phyloP scores from a whole-genome alignment of 1,140 invertebrate genomes.

The Drosophila bocki region DNA sequence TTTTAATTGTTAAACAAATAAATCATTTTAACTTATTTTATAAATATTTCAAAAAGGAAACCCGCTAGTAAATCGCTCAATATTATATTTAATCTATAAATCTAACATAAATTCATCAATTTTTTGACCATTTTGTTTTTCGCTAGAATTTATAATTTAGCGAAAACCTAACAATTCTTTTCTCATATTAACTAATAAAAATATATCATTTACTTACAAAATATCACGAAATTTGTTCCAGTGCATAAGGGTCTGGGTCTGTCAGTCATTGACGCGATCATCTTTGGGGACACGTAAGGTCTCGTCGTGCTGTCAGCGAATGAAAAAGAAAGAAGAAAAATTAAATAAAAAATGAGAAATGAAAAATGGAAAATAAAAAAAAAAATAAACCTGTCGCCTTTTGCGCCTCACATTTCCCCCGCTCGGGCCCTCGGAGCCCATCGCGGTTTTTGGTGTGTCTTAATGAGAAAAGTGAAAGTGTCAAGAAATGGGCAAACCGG shows the following conservation, averaged over 20 bases:
- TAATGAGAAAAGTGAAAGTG: conserved; percentile 81
- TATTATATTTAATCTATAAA: neutral
- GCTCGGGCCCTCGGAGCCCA: conserved; percentile 36
- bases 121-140: neutral
- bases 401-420: conserved; percentile 40
- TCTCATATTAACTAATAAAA: no score
- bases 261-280: conserved; percentile 34
- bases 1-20: neutral
- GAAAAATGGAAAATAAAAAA: conserved; percentile 9
- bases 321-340: conserved; percentile 17
- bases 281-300: conserved; percentile 41
- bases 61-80: neutral
- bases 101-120: no score
- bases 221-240: neutral
- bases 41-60: neutral
- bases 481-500: conserved; percentile 66
- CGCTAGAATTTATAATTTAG: neutral
- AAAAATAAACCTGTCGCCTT: conserved; percentile 49
- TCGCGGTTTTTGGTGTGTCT: conserved; percentile 50
- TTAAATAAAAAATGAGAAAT: conserved; percentile 16
- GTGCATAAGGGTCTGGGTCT: conserved; percentile 30
- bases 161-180: no score
- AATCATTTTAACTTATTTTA: neutral
- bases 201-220: neutral
- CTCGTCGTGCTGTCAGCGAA: conserved; percentile 33